phyloP scores from a whole-genome alignment of 2,888 invertebrate species.

The Hemicrepidius hirtus region DNA sequence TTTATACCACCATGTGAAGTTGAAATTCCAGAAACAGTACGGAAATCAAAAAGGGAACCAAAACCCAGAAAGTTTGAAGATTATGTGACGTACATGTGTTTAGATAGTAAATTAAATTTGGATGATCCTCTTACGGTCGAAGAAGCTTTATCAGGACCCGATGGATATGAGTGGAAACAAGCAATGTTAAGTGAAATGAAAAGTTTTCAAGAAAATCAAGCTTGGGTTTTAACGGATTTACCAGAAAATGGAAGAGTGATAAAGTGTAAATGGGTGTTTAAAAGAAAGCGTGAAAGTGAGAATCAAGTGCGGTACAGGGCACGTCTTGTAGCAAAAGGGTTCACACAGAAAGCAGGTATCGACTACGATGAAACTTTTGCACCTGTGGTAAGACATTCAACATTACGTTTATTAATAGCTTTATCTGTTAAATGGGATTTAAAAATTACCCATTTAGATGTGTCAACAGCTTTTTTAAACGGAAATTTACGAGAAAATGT shows the following conservation, averaged over 20 bases:
- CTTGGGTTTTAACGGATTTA: slow-evolving; percentile 59
- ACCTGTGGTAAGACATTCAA: slow-evolving; percentile 50
- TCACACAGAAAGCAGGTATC: slow-evolving; percentile 55
- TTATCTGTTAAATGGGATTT: slow-evolving; percentile 52
- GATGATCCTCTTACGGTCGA: slow-evolving; percentile 50
- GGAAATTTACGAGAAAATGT: slow-evolving; percentile 54
- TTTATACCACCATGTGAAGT: neutral
- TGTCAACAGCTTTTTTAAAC: slow-evolving; percentile 59
- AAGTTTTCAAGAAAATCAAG: slow-evolving; percentile 60
- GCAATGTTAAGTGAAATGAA: slow-evolving; percentile 62
- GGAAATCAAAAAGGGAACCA: slow-evolving; percentile 52
- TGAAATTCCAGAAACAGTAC: slow-evolving; percentile 6
- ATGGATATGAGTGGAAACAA: slow-evolving; percentile 53
- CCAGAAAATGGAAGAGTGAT: slow-evolving; percentile 57
- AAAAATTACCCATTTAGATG: slow-evolving; percentile 58
- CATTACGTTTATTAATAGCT: slow-evolving; percentile 54
- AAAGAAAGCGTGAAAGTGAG: slow-evolving; percentile 58
- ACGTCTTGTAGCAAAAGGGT: slow-evolving; percentile 59
- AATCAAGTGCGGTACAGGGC: slow-evolving; percentile 56
- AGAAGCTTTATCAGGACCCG: slow-evolving; percentile 59
- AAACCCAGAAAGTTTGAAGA: slow-evolving; percentile 55
- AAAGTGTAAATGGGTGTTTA: slow-evolving; percentile 62
- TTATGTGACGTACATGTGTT: slow-evolving; percentile 56
- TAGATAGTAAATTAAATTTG: slow-evolving; percentile 12
- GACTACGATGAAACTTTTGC: slow-evolving; percentile 59